Base-by-base conservation (phyloP, 2,797 vertebrate species). In the Manis javanica region DNA sequence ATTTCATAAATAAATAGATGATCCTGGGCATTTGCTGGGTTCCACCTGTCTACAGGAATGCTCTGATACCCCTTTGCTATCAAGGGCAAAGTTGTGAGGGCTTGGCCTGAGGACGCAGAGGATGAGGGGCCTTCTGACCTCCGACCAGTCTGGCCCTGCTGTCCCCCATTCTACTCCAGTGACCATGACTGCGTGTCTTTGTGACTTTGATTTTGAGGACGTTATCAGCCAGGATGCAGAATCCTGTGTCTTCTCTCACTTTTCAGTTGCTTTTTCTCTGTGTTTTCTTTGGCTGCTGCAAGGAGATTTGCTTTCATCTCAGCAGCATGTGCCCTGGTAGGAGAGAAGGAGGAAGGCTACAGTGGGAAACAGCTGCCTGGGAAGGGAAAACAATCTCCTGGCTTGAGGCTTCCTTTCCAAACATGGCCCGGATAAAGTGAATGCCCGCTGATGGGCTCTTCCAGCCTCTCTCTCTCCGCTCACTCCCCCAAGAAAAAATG, bases 261-360 rank as follows among this genome's bases (percentile, higher is more conserved):
- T 14, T 55, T 34, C 8, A 8, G n/a, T n/a, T 53, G 84, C 53
- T 63, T 74, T 71, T 82, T 49, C 74, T 77, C 84, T 23, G 71
- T 1, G 87, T 96, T 97, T 94, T 78, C 81, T 64, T 97, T 96
- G 96, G 96, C 96, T 10, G 66, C 68, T 3, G 0, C 7, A 2
- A 39, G 61, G 63, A 79, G 61, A 61, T 46, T 39, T 6, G 71
- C 37, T 74, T 94, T 93, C 82, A 63, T 96, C 61, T 83, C 14
- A 24, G 72, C 49, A 31, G 53, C 42, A 37, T 10, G 23, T 34
- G 49, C 68, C 53, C 55, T 7, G 49, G n/a, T 66, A 53, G 10
- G 46, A 49, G 79, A 5, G 49, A 90, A 79, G 79, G 64, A 75
- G 79, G 71, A 55, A 31, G 42, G 46, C 78, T 12, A 4, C 10